Evolutionary conservation across 2,888 invertebrate species (phyloP).

Genomic region (Plutella xylostella): DNA sequence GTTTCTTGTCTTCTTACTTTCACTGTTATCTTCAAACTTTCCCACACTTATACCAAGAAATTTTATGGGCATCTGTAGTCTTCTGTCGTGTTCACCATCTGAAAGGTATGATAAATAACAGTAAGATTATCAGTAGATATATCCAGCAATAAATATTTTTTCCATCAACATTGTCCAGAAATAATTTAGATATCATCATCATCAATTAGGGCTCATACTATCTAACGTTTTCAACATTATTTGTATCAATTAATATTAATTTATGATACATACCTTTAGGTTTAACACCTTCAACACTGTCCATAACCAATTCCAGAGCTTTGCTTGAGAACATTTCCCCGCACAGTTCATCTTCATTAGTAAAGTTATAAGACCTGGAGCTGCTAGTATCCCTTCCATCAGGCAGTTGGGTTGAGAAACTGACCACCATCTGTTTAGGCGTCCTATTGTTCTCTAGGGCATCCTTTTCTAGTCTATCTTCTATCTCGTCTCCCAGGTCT

Average conservation of each 20-base stretch:
- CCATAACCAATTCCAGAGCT: conserved; percentile 76
- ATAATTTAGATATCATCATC: neutral
- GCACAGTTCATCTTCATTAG: conserved; percentile 72
- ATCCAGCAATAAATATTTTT: no score
- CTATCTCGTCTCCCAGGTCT: conserved; percentile 85
- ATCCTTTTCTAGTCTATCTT: conserved; percentile 86
- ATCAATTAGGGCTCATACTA: no score
- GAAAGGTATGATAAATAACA: no score
- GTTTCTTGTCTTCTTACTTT: conserved; percentile 63
- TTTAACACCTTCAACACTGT: conserved; percentile 61
- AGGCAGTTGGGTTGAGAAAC: conserved; percentile 71
- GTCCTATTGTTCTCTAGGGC: conserved; percentile 82
- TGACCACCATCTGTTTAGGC: conserved; percentile 83
- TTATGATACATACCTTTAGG: conserved; percentile 31
- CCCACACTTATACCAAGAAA: conserved; percentile 83
- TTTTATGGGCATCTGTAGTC: conserved; percentile 68
- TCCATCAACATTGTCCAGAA: no score
- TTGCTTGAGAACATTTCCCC: conserved; percentile 74
- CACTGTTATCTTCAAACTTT: conserved; percentile 76
- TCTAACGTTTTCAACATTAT: no score
- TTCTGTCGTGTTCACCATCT: conserved; percentile 46
- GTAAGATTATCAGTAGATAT: no score
- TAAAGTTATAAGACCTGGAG: conserved; percentile 73
- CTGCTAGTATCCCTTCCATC: conserved; percentile 69
- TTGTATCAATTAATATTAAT: neutral